phyloP scores from a whole-genome alignment of 1,140 invertebrate genomes.

The Coptotermes formosanus region DNA sequence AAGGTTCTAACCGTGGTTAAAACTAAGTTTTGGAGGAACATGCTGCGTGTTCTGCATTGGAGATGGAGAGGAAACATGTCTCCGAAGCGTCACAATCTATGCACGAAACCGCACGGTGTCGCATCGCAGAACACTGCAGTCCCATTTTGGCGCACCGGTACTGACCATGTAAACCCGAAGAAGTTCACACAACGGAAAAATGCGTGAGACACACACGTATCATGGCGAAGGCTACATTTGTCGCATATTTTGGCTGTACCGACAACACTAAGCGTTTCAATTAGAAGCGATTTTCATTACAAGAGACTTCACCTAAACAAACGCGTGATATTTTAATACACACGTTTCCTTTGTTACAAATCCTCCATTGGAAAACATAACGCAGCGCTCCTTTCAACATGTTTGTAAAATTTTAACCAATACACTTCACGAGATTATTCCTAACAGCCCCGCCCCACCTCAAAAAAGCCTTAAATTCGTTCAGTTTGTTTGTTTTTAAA shows the following conservation, averaged over 20 bases:
- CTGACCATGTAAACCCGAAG: no score
- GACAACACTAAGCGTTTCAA: neutral
- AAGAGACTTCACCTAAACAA: neutral
- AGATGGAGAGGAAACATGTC: no score
- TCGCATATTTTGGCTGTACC: neutral
- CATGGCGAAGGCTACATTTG: no score
- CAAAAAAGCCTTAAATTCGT: neutral
- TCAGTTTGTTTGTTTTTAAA: neutral
- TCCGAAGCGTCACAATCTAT: no score
- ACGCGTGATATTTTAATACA: neutral
- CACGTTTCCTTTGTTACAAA: slow-evolving; percentile 12
- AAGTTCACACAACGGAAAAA: no score
- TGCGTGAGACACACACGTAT: no score
- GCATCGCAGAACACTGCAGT: no score
- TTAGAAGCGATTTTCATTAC: neutral
- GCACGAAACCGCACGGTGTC: no score
- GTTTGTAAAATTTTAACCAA: neutral
- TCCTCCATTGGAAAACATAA: neutral
- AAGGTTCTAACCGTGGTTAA: no score
- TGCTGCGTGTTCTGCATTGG: no score
- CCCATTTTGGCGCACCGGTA: no score
- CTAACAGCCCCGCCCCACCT: neutral
- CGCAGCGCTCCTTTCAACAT: neutral
- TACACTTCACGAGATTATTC: neutral
- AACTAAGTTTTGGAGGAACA: no score